phyloP scores from a whole-genome alignment of 1,140 invertebrate species.

The Drosophila erecta region DNA sequence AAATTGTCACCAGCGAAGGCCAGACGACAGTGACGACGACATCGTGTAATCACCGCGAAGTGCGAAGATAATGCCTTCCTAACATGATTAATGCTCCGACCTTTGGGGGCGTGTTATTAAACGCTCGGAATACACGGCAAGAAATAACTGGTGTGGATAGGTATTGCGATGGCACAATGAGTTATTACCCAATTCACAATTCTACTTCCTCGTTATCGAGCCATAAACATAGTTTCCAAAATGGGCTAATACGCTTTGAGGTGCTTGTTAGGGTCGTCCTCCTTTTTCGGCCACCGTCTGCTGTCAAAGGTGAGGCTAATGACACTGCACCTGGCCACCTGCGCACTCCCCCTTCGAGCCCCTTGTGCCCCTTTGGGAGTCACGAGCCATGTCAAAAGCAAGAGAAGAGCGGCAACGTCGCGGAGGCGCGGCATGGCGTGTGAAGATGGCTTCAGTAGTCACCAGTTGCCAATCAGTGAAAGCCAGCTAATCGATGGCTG shows the following conservation, averaged over 20 bases:
- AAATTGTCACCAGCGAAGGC: constrained; percentile 60
- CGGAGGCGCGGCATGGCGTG: constrained; percentile 30
- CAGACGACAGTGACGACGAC: constrained; percentile 17
- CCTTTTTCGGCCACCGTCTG: constrained; percentile 4
- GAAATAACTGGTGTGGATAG: background rate
- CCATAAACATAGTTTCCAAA: constrained; percentile 22
- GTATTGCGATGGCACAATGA: too few relatives aligned
- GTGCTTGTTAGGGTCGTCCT: constrained; percentile 15
- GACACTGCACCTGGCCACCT: constrained; percentile 58
- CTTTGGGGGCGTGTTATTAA: constrained; percentile 22
- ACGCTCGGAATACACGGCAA: constrained; percentile 3
- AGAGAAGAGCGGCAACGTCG: constrained; percentile 51
- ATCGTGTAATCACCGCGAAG: constrained; percentile 65
- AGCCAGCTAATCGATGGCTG: constrained; percentile 52
- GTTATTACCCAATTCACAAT: background rate
- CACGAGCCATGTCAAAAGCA: constrained; percentile 50
- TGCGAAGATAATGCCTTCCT: constrained; percentile 73
- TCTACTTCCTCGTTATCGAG: background rate
- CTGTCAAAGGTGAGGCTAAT: constrained; percentile 63
- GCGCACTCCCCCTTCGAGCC: background rate
- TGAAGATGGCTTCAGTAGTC: constrained; percentile 21
- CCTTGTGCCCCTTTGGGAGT: background rate
- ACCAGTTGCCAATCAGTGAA: constrained; percentile 26
- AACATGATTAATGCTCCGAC: constrained; percentile 66
- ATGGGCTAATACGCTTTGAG: constrained; percentile 58